Percentiles rank a stretch among this genome's conserved stretches.
Conservation (phyloP, 2,113 vertebrate genomes). For the Oreotrochilus melanogaster region DNA sequence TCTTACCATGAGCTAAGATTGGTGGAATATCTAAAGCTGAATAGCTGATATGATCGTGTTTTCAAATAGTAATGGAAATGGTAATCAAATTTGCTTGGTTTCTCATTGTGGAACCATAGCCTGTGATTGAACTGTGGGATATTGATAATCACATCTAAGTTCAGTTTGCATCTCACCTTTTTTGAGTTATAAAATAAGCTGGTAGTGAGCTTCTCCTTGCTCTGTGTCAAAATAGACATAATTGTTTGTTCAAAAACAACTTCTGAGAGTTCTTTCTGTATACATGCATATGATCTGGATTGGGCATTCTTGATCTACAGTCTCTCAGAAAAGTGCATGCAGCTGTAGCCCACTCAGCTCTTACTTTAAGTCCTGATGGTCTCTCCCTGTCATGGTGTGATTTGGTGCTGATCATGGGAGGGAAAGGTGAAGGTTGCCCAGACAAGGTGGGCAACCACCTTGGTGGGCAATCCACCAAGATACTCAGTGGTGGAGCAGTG, state of each 20-base stretch:
- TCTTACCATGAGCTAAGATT: slow-evolving; percentile 29
- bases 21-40: slow-evolving; percentile 31
- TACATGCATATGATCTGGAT: background rate
- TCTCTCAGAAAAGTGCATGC: background rate
- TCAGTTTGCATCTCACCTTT: background rate
- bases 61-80: slow-evolving; percentile 33
- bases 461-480: no score
- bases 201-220: background rate
- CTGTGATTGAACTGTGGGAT: background rate
- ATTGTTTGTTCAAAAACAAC: background rate
- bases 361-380: background rate
- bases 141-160: background rate
- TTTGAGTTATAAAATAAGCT: background rate
- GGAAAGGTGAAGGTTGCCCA: background rate
- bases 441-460: no score
- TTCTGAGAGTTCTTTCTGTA: background rate
- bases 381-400: background rate
- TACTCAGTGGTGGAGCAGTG: background rate
- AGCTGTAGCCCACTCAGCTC: background rate
- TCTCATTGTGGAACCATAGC: slow-evolving; percentile 6
- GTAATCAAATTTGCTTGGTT: slow-evolving; percentile 39
- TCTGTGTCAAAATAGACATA: background rate
- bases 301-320: background rate
- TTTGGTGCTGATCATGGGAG: background rate
- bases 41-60: slow-evolving; percentile 24